A percentile compares a stretch with the other conserved stretches of the same genome.
These are phyloP conservation scores for Ctenochaetus hawaiiensis DNA, from an alignment of 2,797 vertebrate genomes.

Conservation along the genomic window DNA sequence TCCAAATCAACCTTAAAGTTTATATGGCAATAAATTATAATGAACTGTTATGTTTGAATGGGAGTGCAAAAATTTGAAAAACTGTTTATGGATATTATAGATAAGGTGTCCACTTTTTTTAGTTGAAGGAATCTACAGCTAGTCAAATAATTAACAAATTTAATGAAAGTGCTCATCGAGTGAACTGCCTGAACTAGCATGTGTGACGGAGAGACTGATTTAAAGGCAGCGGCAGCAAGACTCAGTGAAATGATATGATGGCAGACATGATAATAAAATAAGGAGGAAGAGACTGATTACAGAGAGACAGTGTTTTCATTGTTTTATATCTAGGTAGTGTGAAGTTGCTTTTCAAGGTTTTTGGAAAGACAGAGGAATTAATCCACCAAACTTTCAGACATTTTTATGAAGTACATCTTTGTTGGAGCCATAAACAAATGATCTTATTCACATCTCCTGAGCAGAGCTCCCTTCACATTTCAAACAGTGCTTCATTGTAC, in stretches of 20 bases:
- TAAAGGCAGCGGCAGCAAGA: neutral
- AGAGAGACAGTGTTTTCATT: constrained; percentile 4
- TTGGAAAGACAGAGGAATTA: constrained; percentile 41
- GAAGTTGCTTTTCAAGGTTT: constrained; percentile 48
- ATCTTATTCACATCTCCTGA: constrained; percentile 1
- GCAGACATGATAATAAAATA: constrained; percentile 7
- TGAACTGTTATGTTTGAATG: too few relatives aligned
- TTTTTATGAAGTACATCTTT: constrained; percentile 30
- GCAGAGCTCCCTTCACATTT: constrained; percentile 6
- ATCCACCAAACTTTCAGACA: constrained; percentile 37
- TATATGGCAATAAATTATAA: too few relatives aligned
- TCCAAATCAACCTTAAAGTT: too few relatives aligned
- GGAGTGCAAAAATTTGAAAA: too few relatives aligned
- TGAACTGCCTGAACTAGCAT: too few relatives aligned
- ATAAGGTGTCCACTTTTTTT: too few relatives aligned
- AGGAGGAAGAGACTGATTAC: neutral
- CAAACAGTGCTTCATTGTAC: neutral
- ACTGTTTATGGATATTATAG: too few relatives aligned
- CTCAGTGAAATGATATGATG: neutral
- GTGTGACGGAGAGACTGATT: neutral
- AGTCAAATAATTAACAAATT: too few relatives aligned
- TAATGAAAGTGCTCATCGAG: too few relatives aligned
- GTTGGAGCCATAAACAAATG: constrained; percentile 35
- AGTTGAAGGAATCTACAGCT: too few relatives aligned
- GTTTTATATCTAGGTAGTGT: constrained; percentile 13